Conservation (phyloP, 2,113 vertebrate genomes). For the Platichthys stellatus region DNA sequence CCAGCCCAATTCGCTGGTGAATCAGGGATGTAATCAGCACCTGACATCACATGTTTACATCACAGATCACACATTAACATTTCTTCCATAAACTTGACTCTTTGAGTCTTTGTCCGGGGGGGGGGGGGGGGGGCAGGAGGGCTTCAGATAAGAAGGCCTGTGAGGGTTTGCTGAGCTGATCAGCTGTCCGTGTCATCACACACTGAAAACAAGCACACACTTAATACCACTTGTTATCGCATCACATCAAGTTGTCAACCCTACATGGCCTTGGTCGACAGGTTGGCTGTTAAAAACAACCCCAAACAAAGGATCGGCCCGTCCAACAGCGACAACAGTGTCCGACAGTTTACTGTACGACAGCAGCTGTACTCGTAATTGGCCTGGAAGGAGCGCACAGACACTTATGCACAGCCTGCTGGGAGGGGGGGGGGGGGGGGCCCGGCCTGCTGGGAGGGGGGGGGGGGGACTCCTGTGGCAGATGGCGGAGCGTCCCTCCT, state of each 20-base stretch:
- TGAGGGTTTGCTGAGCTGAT: not conserved
- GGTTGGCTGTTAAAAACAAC: slow-evolving; percentile 12
- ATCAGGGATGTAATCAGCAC: not conserved
- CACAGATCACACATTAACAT: no score
- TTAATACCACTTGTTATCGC: not conserved
- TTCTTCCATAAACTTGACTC: not conserved
- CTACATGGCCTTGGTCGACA: slow-evolving; percentile 17
- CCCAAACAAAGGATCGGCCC: not conserved
- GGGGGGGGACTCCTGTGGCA: slow-evolving; percentile 69
- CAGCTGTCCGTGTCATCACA: not conserved
- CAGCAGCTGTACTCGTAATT: slow-evolving; percentile 69
- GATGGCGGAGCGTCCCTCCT: slow-evolving; percentile 79
- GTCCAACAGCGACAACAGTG: slow-evolving; percentile 42
- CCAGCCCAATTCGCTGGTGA: not conserved
- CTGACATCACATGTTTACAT: not conserved
- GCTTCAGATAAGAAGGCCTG: not conserved
- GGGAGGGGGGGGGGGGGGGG: slow-evolving; percentile 65
- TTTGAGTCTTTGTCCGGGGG: not conserved
- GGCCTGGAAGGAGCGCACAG: slow-evolving; percentile 41
- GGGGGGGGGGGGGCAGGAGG: no score
- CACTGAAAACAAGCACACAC: not conserved
- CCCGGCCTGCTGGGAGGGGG: no score
- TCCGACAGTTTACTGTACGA: slow-evolving; percentile 45
- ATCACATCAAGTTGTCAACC: slow-evolving; percentile 10
- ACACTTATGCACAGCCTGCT: slow-evolving; percentile 45